These are phyloP conservation scores for Hydroisotoma schaefferi DNA, from an alignment of 2,888 invertebrate species.

Conservation along the genomic window DNA sequence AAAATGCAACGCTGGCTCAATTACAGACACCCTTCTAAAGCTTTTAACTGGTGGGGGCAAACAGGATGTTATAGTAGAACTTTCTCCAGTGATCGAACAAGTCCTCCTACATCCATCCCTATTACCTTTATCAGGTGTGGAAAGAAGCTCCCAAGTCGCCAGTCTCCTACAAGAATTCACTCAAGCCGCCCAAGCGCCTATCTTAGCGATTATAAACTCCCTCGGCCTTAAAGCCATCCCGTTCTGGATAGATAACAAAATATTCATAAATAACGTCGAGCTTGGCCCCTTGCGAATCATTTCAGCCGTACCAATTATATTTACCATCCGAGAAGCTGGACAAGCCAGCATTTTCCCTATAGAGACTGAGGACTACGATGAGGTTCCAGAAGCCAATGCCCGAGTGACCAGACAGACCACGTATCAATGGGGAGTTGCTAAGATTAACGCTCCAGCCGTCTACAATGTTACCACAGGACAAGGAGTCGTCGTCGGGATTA, in stretches of 20 bases:
- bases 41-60: background rate
- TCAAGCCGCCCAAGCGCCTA: background rate
- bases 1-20: background rate
- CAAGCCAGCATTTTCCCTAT: background rate
- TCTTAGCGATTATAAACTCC: background rate
- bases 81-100: background rate
- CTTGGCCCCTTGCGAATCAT: background rate
- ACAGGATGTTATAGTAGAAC: background rate
- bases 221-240: slow-evolving; percentile 1
- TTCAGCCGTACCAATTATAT: background rate
- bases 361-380: background rate
- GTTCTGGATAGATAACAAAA: slow-evolving; percentile 3
- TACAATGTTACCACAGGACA: background rate
- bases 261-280: background rate
- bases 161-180: background rate
- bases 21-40: background rate
- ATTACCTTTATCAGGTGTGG: background rate
- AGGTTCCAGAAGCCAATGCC: no score
- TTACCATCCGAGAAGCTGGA: background rate
- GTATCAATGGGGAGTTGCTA: slow-evolving; percentile 6
- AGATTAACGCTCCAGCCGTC: slow-evolving; percentile 6
- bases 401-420: no score
- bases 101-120: background rate
- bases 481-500: slow-evolving; percentile 1
- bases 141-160: background rate